Evolutionary conservation across 2,888 invertebrate genomes (phyloP).

Genomic region (Heteromyza rotundicornis): DNA sequence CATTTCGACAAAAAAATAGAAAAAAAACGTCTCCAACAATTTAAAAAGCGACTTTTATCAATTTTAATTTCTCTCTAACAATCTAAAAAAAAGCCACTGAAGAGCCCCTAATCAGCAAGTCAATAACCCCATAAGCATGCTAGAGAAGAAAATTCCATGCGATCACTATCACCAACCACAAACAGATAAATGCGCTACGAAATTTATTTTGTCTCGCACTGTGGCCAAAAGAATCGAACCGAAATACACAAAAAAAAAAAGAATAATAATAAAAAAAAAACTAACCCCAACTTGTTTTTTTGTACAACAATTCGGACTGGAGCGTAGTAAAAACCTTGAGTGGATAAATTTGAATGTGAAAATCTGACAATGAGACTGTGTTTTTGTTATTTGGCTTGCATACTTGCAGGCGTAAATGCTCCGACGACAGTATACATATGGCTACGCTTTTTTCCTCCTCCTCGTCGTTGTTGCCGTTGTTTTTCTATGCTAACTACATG

Average conservation of each 20-base stretch:
- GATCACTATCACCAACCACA: conserved; percentile 3
- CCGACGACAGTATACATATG: background rate
- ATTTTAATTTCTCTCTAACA: no score
- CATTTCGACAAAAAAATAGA: no score
- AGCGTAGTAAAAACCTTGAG: conserved; percentile 12
- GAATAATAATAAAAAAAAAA: no score
- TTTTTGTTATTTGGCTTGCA: conserved; percentile 1
- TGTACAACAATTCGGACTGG: background rate
- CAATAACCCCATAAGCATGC: conserved; percentile 24
- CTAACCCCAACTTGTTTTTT: no score
- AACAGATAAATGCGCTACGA: conserved; percentile 14
- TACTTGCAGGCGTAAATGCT: conserved; percentile 4
- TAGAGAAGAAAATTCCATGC: conserved; percentile 1
- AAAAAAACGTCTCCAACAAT: no score
- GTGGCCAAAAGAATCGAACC: background rate
- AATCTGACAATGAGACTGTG: conserved; percentile 4
- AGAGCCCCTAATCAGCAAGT: conserved; percentile 5
- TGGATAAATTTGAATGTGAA: conserved; percentile 26
- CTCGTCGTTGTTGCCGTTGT: background rate
- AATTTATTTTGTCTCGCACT: conserved; percentile 19
- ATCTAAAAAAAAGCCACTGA: background rate
- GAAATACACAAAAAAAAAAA: no score
- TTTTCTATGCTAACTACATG: background rate
- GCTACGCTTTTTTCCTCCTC: background rate
- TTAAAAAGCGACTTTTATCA: no score